Evolutionary conservation across 2,888 invertebrate species (phyloP), one percentile per base, ranked within the genome.

Genomic region (Zygaena filipendulae): DNA sequence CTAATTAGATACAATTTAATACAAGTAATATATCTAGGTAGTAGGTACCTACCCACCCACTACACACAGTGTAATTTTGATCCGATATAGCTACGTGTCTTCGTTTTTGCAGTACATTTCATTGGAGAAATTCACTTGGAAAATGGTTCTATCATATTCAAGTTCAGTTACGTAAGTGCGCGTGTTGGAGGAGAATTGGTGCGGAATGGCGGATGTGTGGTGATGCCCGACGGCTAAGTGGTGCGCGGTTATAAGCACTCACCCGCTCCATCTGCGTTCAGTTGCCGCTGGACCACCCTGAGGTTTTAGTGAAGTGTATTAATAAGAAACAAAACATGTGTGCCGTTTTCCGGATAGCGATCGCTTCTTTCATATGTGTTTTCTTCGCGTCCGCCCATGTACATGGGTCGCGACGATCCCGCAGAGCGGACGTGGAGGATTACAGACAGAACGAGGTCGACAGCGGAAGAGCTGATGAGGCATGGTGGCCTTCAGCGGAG

Each of bases 141-240:
- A 81, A 80, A 79, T 69, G 61, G 66, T 75, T 75, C 71, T 71
- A 74, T 71, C 64, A 77, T 79, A 70, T 79, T 80, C 77, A 81
- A 80, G 81, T 80, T 79, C 79, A 75, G 71, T 81, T 80, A 81
- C 74, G 49, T 81, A 80, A 81, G 79, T 61, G 55, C 69, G 75
- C 72, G 74, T 77, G 75, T n/a, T n/a, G n/a, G 64, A 49, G 59
- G 67, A 67, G 80, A 80, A 80, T 64, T 77, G 66, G 80, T 77
- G 81, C 81, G 75, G 81, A 81, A 81, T 79, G 66, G 77, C 81
- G 80, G 81, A 81, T 80, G 75, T 74, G 70, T 67, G 72, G 68
- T 71, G 72, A 68, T 67, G 71, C 68, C 62, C 67, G 59, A 64
- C 72, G 72, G 57, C 55, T 60, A 66, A 63, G 69, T 67, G 66